These are phyloP conservation scores for Imbricaverruca yamaguchii DNA, from an alignment of 2,888 invertebrate genomes.

Conservation along the genomic window DNA sequence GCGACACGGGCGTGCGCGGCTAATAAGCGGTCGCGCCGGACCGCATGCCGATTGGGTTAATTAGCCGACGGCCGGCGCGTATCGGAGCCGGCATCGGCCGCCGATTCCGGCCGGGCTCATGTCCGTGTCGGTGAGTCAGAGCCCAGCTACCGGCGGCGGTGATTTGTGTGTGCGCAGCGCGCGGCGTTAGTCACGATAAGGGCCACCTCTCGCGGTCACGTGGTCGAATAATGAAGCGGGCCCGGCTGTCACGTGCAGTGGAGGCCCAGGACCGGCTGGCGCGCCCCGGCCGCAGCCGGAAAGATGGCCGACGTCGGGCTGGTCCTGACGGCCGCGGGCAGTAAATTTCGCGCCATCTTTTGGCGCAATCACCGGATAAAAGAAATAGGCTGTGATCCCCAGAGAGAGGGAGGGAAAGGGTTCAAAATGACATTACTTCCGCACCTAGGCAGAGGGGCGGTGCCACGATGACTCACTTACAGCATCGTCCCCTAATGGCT, in stretches of 20 bases:
- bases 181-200: background rate
- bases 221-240: background rate
- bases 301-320: background rate
- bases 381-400: background rate
- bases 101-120: background rate
- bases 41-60: background rate
- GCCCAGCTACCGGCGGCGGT: background rate
- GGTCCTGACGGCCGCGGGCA: background rate
- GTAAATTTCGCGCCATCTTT: conserved; percentile 8
- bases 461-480: too few relatives aligned
- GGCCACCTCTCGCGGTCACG: background rate
- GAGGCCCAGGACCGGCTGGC: background rate
- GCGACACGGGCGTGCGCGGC: too few relatives aligned
- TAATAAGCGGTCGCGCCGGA: background rate
- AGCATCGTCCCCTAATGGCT: too few relatives aligned
- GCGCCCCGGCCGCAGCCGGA: background rate
- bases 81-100: background rate
- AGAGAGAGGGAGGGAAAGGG: background rate
- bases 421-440: background rate
- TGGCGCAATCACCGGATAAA: background rate
- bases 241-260: background rate
- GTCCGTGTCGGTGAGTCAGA: too few relatives aligned
- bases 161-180: background rate
- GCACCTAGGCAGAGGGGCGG: too few relatives aligned
- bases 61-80: background rate